Evolutionary conservation across 2,113 vertebrate species (phyloP), one percentile per base, ranked within the genome.

Genomic region (Fulmarus glacialis): DNA sequence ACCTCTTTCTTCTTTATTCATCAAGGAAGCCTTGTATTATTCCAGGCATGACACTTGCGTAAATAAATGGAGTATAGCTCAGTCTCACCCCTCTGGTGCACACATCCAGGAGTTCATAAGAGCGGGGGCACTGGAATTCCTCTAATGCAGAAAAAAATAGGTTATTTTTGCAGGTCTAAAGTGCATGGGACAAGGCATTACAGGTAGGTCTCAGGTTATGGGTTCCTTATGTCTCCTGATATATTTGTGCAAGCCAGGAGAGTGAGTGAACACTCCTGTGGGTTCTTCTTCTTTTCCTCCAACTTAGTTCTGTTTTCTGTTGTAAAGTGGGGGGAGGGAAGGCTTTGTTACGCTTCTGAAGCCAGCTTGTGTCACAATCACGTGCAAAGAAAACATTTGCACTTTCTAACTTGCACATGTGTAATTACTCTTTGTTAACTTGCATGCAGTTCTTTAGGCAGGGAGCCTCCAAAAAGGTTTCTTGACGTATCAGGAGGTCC

Each of bases 331-430:
- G 4, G 1, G 1, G 8, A 34, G 9, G 15, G 32, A 26, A 30
- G 27, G 45, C 26, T 78, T 45, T 53, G 21, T 74, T 59, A 21
- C 0, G 0, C 5, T 71, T 66, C 66, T 64, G 55, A 50, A 89
- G 42, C 59, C 56, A 62, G 2, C 22, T 43, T 21, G 16, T 53
- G 43, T 71, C 64, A 14, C 38, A 82, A 0, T 19, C 60, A 8
- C 0, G 0, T 8, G 6, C 42, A 29, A 18, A 48, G 72, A 45
- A 64, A 75, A 55, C 5, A 9, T 80, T 60, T 79, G 52, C 20
- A 2, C 29, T 91, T 82, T 34, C 17, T 66, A n/a, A 53, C 78
- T 45, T 48, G 9, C 47, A 36, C 1, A 0, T 12, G 22, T 50
- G 11, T 59, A 18, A 14, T 29, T 71, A 42, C 43, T 52, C 16